These are phyloP conservation scores for Semaprochilodus insignis DNA, from an alignment of 2,797 vertebrate species.

Conservation along the genomic window DNA sequence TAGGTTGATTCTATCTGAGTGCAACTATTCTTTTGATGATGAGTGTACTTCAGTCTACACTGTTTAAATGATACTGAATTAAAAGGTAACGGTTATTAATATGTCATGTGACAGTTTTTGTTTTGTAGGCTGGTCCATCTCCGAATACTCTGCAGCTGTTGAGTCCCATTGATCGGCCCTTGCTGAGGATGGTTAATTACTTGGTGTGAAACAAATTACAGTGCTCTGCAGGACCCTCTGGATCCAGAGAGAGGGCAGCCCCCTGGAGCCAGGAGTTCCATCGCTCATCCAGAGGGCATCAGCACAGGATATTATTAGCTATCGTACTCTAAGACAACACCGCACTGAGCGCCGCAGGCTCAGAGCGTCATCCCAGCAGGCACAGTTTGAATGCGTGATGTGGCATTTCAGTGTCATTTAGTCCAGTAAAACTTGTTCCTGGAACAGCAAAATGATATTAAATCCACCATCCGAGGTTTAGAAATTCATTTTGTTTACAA, in stretches of 20 bases:
- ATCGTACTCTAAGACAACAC: conserved; percentile 12
- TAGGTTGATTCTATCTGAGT: too few relatives aligned
- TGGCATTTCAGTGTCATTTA: conserved; percentile 6
- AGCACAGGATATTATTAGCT: conserved; percentile 26
- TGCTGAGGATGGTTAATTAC: conserved; percentile 68
- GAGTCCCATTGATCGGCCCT: conserved; percentile 65
- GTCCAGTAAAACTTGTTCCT: background rate
- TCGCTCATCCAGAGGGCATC: conserved; percentile 25
- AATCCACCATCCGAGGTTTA: background rate
- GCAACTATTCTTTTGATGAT: too few relatives aligned
- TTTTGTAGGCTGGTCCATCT: conserved; percentile 10
- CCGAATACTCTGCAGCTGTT: conserved; percentile 49
- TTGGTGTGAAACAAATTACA: conserved; percentile 70
- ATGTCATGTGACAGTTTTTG: background rate
- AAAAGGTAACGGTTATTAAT: background rate
- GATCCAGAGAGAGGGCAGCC: conserved; percentile 43
- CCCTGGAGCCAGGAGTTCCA: background rate
- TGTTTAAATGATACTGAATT: background rate
- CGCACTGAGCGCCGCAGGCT: background rate
- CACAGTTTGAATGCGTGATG: conserved; percentile 20
- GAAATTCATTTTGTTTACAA: background rate
- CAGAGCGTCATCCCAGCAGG: background rate
- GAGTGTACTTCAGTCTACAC: background rate
- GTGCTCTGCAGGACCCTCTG: conserved; percentile 34
- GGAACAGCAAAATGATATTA: background rate